phyloP scores from a whole-genome alignment of 2,797 vertebrate genomes.

The Leuciscus waleckii region DNA sequence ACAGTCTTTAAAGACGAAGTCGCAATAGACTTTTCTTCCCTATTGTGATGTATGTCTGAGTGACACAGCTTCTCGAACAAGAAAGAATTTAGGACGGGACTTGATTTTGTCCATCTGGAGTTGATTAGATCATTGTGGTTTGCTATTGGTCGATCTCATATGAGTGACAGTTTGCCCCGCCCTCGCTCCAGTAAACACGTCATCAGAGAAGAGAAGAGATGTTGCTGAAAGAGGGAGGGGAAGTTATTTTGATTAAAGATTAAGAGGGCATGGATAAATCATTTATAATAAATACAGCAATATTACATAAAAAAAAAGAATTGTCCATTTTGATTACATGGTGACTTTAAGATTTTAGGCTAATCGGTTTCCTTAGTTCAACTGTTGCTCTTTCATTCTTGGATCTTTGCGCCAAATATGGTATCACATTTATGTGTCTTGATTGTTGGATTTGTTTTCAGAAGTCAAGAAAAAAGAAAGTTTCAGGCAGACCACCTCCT shows the following conservation, averaged over 20 bases:
- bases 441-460: conserved; percentile 62
- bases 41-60: neutral
- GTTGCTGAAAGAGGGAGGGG: too few species aligned
- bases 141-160: neutral
- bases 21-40: neutral
- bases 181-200: too few species aligned
- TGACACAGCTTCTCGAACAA: neutral
- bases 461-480: conserved; percentile 80
- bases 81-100: neutral
- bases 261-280: neutral
- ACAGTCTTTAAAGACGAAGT: neutral
- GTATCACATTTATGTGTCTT: neutral
- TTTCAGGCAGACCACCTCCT: conserved; percentile 77
- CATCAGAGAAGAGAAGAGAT: too few species aligned
- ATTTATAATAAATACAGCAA: neutral
- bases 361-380: neutral
- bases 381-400: neutral
- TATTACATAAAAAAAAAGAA: neutral
- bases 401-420: neutral
- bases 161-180: neutral
- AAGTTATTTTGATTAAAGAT: too few species aligned
- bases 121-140: neutral
- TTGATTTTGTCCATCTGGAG: neutral
- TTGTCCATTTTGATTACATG: too few species aligned
- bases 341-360: neutral